Evolutionary conservation across 2,888 invertebrate species (phyloP), one percentile per base, ranked within the genome.

Genomic region (Lasioglossum leucozonium): DNA sequence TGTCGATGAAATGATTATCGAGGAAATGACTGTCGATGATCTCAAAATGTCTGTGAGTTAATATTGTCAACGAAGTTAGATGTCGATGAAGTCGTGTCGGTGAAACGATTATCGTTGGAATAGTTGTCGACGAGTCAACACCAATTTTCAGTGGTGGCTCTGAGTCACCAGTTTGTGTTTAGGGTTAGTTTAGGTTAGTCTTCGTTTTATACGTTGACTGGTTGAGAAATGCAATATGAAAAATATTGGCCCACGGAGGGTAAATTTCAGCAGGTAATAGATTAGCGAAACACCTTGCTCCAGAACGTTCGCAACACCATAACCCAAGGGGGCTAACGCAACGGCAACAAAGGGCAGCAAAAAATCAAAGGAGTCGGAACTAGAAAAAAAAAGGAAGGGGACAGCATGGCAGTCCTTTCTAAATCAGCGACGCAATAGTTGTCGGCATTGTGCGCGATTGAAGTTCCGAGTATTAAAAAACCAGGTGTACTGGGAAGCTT

Each of bases 401-500:
- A 47, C 30, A 26, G 6, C n/a, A 30, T 37, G 22, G 73, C 47
- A n/a, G 55, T 78, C 84, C 84, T 84, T 84, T 84, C 78, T 67
- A 78, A 84, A 78, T 6, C 16, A 62, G n/a, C 37, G 13, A 2
- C 11, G 65, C 22, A 58, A 79, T 79, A 72, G 58, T 42, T 75
- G 51, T 69, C 22, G 40, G 44, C 51, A 47, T 47, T 22, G 65
- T 16, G 34, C 4, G 8, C 30, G 37, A n/a, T 34, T 18, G 51
- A 10, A 42, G 74, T 40, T 11, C 22, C n/a, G 11, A 22, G 22
- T 34, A 18, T 4, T 18, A 67, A 75, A 77, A 84, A 55, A n/a
- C 62, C 26, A 8, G 62, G 44, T 8, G 69, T 16, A 10, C 34
- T 1, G 26, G 5, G 16, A 81, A 89, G 87, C 87, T 91, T 93